These are phyloP conservation scores for Tapera naevia DNA, from an alignment of 2,797 vertebrate genomes.

Conservation along the genomic window DNA sequence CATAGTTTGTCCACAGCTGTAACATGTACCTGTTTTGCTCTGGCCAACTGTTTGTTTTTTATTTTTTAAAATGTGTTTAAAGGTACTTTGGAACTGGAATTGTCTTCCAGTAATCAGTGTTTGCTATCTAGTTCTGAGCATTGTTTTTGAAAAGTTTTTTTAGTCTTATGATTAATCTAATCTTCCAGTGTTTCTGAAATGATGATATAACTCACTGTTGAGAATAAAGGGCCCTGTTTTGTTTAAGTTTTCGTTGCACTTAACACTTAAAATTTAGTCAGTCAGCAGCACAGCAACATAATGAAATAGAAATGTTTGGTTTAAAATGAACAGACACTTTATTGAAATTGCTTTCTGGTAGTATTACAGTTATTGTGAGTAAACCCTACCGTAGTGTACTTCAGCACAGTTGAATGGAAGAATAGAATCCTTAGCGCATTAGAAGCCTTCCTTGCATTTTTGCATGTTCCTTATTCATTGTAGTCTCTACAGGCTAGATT, in stretches of 20 bases:
- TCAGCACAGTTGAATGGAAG: neutral
- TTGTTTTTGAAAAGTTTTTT: constrained; percentile 31
- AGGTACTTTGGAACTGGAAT: neutral
- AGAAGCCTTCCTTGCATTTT: constrained; percentile 11
- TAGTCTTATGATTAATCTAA: constrained; percentile 38
- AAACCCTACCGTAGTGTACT: neutral
- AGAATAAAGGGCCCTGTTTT: constrained; percentile 2
- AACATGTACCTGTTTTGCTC: neutral
- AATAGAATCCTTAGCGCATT: neutral
- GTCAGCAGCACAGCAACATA: neutral
- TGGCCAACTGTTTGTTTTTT: neutral
- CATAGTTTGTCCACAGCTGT: neutral
- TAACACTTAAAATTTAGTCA: constrained; percentile 47
- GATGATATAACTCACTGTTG: constrained; percentile 50
- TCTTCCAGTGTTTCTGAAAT: constrained; percentile 61
- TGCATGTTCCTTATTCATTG: neutral
- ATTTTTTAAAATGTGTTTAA: neutral
- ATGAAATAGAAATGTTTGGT: constrained; percentile 18
- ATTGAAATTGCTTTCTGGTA: constrained; percentile 27
- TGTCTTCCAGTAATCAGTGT: neutral
- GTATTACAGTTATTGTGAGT: neutral
- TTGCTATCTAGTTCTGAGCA: neutral
- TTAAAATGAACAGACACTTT: constrained; percentile 45
- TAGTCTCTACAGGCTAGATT: neutral
- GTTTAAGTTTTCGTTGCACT: constrained; percentile 42